Evolutionary conservation across 2,797 vertebrate genomes (phyloP), one percentile per base, ranked within the genome.

Genomic region (Odontamblyopus rebecca): DNA sequence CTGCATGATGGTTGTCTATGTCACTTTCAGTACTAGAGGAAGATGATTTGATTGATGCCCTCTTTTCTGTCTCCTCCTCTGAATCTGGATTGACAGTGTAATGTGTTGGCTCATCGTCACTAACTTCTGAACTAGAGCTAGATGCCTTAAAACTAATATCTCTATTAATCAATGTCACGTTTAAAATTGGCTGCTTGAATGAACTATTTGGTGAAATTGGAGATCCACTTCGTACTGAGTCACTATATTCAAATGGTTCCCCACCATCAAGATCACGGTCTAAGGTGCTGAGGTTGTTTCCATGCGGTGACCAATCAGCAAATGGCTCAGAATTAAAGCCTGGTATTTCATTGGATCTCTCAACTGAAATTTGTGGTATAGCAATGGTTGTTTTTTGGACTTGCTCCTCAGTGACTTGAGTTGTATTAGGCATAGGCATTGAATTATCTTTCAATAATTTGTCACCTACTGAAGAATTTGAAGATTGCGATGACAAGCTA

Each of bases 241-340:
- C 94, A 3, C 88, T 90, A 69, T 94, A 95, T 41, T 94, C 92
- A 90, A 95, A 95, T 63, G 76, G 89, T 48, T 94, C 93, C 61
- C 82, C 94, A 53, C 88, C 89, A 38, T 93, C 93, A 41, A 76
- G 41, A 71, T 89, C 88, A 51, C 81, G 66, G 44, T 91, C 82
- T 51, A 71, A 65, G 67, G 29, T 48, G 16, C 63, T 69, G 16
- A 5, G 11, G 27, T 77, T 61, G 29, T 76, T 73, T 68, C n/a
- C 18, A 32, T 84, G 61, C 54, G 78, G 77, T 19, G 77, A 69
- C 86, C 85, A 82, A 41, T 91, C 79, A 71, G 74, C 56, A 84
- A 91, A 89, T 5, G 87, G 79, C 26, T 91, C 86, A 60, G 75
- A 80, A 18, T 72, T 74, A 77, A 87, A 83, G 68, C 35, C 79